A percentile compares a stretch with the other conserved stretches of the same genome.
Evolutionary conservation across 2,888 invertebrate genomes (phyloP).

Genomic region (Lasioglossum marginatum): DNA sequence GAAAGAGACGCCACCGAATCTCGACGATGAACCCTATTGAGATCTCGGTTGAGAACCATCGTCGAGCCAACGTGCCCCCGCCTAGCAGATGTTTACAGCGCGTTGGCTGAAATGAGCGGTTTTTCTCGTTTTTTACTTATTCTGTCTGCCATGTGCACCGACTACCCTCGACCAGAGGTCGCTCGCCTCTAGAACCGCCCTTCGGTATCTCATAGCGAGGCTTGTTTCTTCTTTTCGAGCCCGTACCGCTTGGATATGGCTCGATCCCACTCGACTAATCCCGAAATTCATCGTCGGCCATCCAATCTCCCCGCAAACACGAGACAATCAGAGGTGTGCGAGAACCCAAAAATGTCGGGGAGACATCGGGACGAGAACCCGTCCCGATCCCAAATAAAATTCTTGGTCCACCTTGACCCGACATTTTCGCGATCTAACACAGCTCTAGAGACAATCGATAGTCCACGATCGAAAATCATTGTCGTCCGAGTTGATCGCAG

Average conservation of each 20-base stretch:
- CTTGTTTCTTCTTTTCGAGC: constrained; percentile 32
- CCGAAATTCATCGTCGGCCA: constrained; percentile 25
- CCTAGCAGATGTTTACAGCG: constrained; percentile 83
- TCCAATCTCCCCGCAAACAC: not conserved
- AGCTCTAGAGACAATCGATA: constrained; percentile 15
- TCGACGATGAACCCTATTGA: not conserved
- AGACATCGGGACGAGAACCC: too few species aligned
- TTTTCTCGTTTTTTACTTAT: constrained; percentile 78
- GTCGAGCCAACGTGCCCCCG: constrained; percentile 74
- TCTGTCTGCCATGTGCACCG: constrained; percentile 79
- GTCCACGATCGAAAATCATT: not conserved
- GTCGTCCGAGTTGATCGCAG: not conserved
- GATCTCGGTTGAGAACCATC: constrained; percentile 73
- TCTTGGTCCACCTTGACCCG: too few species aligned
- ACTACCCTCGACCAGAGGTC: constrained; percentile 71
- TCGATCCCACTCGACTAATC: constrained; percentile 16
- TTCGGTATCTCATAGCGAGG: constrained; percentile 44
- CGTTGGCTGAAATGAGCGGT: constrained; percentile 76
- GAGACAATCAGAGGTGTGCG: constrained; percentile 5
- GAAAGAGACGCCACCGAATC: constrained; percentile 1
- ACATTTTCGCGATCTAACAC: too few species aligned
- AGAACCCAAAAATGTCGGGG: not conserved
- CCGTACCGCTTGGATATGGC: not conserved
- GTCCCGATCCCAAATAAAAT: too few species aligned
- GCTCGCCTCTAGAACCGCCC: constrained; percentile 68